Percentiles rank a stretch among this genome's conserved stretches.
phyloP scores from a whole-genome alignment of 2,113 vertebrate genomes.

The Chaetura pelagica region DNA sequence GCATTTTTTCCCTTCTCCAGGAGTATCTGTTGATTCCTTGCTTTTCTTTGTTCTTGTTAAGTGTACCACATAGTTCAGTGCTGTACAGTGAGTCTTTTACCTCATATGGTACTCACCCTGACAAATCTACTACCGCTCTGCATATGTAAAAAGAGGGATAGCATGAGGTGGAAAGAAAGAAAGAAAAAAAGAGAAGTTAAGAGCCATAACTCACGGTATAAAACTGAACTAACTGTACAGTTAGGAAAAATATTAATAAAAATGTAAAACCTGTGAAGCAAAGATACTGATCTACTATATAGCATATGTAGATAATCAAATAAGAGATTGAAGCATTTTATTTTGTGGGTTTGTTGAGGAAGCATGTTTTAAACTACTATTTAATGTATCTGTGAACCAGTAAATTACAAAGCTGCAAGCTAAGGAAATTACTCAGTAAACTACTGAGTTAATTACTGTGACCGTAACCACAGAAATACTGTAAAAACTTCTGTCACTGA shows the following conservation, averaged over 20 bases:
- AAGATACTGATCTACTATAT: not conserved
- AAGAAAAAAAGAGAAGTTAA: not conserved
- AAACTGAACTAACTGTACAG: not conserved
- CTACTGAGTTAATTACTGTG: not conserved
- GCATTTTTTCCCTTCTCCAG: not conserved
- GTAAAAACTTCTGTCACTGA: not conserved
- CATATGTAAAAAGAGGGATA: not conserved
- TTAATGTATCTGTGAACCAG: not conserved
- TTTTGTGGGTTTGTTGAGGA: not conserved
- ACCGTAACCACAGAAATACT: not conserved
- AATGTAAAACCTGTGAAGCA: not conserved
- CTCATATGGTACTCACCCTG: not conserved
- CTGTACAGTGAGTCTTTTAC: not conserved
- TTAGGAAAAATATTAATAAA: not conserved
- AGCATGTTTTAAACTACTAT: not conserved
- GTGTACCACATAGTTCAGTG: not conserved
- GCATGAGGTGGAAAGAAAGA: not conserved
- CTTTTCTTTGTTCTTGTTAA: not conserved
- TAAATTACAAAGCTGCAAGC: not conserved
- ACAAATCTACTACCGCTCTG: not conserved
- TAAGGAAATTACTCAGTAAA: not conserved
- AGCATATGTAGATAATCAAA: not conserved
- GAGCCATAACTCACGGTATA: not conserved
- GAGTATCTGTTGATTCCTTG: not conserved
- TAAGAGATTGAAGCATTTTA: not conserved